phyloP scores from a whole-genome alignment of 2,888 invertebrate genomes.

The Erannis defoliaria region DNA sequence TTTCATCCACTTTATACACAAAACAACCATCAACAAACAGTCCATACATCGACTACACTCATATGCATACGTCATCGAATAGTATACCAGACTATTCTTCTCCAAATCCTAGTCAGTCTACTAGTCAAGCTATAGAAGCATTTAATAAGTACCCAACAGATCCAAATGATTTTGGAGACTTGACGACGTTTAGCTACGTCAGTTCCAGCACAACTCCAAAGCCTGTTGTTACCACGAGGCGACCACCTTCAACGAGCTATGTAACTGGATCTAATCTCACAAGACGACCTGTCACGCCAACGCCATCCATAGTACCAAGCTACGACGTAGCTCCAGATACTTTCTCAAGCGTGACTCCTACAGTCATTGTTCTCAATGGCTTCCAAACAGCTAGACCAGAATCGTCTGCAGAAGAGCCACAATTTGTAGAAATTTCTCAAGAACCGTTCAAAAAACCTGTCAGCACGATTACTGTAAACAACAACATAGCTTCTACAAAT shows the following conservation, averaged over 20 bases:
- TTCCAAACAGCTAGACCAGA: slow-evolving; percentile 70
- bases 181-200: slow-evolving; percentile 76
- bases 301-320: slow-evolving; percentile 56
- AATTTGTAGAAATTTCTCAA: slow-evolving; percentile 82
- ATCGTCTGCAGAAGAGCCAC: slow-evolving; percentile 66
- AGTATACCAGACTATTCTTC: slow-evolving; percentile 69
- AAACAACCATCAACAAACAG: slow-evolving; percentile 55
- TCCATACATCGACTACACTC: slow-evolving; percentile 54
- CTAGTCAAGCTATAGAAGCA: slow-evolving; percentile 79
- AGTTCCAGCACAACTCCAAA: slow-evolving; percentile 70
- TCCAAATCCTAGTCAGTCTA: slow-evolving; percentile 73
- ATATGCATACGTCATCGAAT: slow-evolving; percentile 67
- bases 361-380: slow-evolving; percentile 76
- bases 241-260: slow-evolving; percentile 80
- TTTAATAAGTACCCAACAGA: slow-evolving; percentile 80
- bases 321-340: slow-evolving; percentile 72
- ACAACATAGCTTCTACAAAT: slow-evolving; percentile 87
- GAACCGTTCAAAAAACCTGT: slow-evolving; percentile 83
- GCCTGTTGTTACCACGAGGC: slow-evolving; percentile 68
- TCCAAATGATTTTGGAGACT: slow-evolving; percentile 73
- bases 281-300: slow-evolving; percentile 76
- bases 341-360: slow-evolving; percentile 81
- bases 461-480: slow-evolving; percentile 87
- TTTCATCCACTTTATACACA: slow-evolving; percentile 54
- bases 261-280: slow-evolving; percentile 80